Evolutionary conservation across 2,113 vertebrate species (phyloP), one percentile per base, ranked within the genome.

Genomic region (Triplophysa siluroides): DNA sequence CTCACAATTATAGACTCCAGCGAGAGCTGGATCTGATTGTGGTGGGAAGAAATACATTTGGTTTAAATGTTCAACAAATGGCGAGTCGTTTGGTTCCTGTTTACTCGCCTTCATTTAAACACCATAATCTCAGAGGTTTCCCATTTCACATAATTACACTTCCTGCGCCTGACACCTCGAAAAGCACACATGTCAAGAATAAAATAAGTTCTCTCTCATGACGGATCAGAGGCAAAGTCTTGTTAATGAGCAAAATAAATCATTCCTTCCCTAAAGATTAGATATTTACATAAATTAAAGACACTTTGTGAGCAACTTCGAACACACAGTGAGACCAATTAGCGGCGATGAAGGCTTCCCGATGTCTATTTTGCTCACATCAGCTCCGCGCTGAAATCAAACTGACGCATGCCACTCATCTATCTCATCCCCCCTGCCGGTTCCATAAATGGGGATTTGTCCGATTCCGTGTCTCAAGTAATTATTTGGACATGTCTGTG

Each of bases 281-380:
- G 29, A 80, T 71, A 80, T 86, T 86, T 79, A 71, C 79, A 88
- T 87, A 79, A 91, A 80, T 89, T 78, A 83, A 41, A 66, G 7
- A 14, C 64, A 9, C 19, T 56, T 24, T 66, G 14, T 56, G 84
- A 84, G 88, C 8, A 45, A 45, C 43, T 45, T 2, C 11, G 43
- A 45, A 45, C 75, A 81, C 61, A 43, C 14, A 50, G 79, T 65
- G 56, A 70, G 66, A 79, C 81, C 74, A 86, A 88, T 88, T 86
- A 88, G 60, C 19, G 13, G 23, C 23, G 56, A 86, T 79, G 26
- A 85, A 83, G 83, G 76, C 19, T 33, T n/a, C 18, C 4, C 7
- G 76, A 88, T 52, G 77, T 43, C 54, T 56, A 19, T 65, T 45
- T 58, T 66, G 26, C 74, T 43, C 43, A 76, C 52, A 81, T 66